Evolutionary conservation across 2,113 vertebrate genomes (phyloP).

Genomic region (Edolisoma coerulescens): DNA sequence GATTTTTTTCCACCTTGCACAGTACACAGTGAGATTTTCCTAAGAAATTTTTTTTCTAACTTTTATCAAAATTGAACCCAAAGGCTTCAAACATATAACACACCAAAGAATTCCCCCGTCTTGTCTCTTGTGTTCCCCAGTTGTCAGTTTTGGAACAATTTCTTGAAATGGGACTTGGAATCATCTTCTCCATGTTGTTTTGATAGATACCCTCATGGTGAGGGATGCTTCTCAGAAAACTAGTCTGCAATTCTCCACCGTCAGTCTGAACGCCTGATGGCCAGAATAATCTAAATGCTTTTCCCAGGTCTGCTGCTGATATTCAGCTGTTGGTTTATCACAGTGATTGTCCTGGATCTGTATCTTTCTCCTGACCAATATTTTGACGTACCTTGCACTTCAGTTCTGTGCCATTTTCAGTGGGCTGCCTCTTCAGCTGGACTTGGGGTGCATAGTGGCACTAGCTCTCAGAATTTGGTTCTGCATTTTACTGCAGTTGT

Average conservation of each 20-base stretch:
- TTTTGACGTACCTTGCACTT: background rate
- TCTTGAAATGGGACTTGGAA: background rate
- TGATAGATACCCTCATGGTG: background rate
- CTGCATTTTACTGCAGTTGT: background rate
- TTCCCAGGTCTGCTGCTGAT: background rate
- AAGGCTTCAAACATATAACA: background rate
- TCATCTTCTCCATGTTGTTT: background rate
- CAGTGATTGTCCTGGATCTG: background rate
- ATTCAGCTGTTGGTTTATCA: background rate
- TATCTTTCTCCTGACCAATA: background rate
- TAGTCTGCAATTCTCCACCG: background rate
- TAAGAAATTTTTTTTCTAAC: background rate
- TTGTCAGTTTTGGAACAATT: background rate
- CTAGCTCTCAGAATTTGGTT: background rate
- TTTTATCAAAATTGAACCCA: background rate
- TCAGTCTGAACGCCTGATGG: background rate
- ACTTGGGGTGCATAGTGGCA: background rate
- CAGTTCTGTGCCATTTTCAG: fast-evolving
- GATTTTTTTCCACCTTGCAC: background rate
- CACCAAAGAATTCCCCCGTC: background rate
- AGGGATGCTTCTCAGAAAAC: background rate
- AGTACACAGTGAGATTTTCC: background rate
- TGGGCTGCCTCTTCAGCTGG: background rate
- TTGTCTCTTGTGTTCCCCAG: background rate
- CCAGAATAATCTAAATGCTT: background rate